Evolutionary conservation across 2,797 vertebrate genomes (phyloP), one percentile per base, ranked within the genome.

Genomic region (Astyanax mexicanus): DNA sequence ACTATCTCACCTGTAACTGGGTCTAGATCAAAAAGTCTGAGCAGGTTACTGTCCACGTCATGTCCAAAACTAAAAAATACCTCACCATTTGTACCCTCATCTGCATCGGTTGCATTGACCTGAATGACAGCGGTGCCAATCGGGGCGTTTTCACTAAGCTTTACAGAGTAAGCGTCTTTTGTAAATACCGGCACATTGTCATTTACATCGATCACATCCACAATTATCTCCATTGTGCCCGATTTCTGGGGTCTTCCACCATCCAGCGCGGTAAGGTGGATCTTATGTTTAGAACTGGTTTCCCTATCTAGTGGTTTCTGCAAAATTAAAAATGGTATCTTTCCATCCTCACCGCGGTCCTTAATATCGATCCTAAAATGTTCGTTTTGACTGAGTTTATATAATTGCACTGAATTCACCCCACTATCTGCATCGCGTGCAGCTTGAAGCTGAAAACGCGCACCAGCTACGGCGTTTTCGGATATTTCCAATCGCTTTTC

Each of bases 71-170:
- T 86, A 81, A 93, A 95, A 1, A 77, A 25, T 19, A 95, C 81
- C 0, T 94, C 90, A 9, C 92, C 89, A 66, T 95, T 95, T 32
- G 62, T 69, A 3, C 92, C 92, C 0, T 94, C 89, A 69, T 95
- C 93, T 1, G 82, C 37, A 80, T 95, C 94, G 19, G 92, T 92
- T 13, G 94, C 93, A 66, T 91, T 93, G 0, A 95, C 70, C 38
- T 78, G 86, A 0, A 93, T 86, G 9, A 95, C 81, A 6, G 86
- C 80, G 0, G 89, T 89, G 1, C 91, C 92, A 7, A 86, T 32
- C 0, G 81, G 58, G 38, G 82, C 37, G 19, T 95, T 93, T 85
- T 95, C 94, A 0, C 83, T 64, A 0, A 95, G 29, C 0, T 47
- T 80, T 0, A 85, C 88, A 10, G 76, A 78, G 11, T 95, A 94